phyloP scores from a whole-genome alignment of 2,113 vertebrate species.

The Toxostoma redivivum region DNA sequence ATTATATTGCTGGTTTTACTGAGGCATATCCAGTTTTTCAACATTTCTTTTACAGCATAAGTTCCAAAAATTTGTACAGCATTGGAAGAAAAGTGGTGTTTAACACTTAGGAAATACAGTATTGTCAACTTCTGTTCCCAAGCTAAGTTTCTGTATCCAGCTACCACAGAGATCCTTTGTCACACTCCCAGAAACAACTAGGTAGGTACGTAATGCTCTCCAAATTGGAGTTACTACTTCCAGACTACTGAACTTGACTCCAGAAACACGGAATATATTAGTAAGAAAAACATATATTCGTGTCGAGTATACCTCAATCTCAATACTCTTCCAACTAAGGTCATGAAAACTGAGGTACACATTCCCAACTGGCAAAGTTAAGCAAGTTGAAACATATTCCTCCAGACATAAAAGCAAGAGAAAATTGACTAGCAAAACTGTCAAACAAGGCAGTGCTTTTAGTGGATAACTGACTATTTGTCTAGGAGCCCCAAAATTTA shows the following conservation, averaged over 20 bases:
- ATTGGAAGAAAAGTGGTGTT: background rate
- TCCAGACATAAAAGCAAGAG: background rate
- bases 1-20: background rate
- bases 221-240: background rate
- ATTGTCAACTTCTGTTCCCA: background rate
- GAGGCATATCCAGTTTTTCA: background rate
- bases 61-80: background rate
- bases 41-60: background rate
- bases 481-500: background rate
- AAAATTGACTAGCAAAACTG: background rate
- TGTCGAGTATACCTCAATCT: background rate
- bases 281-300: background rate
- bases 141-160: background rate
- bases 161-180: background rate
- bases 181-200: background rate
- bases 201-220: accelerated
- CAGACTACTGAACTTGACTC: background rate
- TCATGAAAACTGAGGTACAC: background rate
- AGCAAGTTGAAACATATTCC: background rate
- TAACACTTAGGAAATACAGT: background rate
- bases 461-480: background rate
- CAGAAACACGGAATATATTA: background rate
- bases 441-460: background rate
- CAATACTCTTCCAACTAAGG: background rate
- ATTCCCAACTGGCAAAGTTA: background rate